Evolutionary conservation across 2,113 vertebrate genomes (phyloP), one percentile per base, ranked within the genome.

Genomic region (Dryoscopus gambensis): DNA sequence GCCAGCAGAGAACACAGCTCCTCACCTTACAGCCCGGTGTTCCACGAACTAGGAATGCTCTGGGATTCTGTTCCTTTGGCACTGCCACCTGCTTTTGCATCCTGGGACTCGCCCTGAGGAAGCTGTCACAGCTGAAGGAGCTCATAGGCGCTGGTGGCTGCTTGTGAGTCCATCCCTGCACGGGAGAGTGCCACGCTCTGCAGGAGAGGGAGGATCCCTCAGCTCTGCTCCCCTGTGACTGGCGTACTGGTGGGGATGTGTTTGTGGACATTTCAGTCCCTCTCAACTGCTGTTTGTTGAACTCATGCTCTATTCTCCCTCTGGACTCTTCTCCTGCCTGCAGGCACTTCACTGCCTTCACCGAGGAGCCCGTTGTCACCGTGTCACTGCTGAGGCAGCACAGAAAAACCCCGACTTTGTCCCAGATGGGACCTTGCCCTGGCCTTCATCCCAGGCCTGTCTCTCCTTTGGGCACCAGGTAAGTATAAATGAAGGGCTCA

Each of bases 1-100:
- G 59, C 21, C 0, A 0, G 18, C 12, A 14, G 30, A 57, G 49
- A 39, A 57, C 11, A 5, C 27, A 42, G 49, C 35, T 86, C 70
- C n/a, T 57, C 24, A 31, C 46, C 39, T 69, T 8, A 6, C 27
- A 37, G 70, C 30, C 39, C 46, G 10, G 33, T n/a, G 50, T 35
- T n/a, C 49, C 42, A 27, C 16, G 14, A 15, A 10, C 5, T 0
- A 0, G 21, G 65, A 24, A 37, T 67, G 52, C n/a, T 46, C 60
- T 69, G 30, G 60, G 23, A 7, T 56, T 33, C 59, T 49, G 17
- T 15, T 63, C 70, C 65, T 53, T 57, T 42, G n/a, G 64, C 49
- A 18, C 76, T 46, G 60, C 53, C 47, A 7, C 19, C 59, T 63
- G 22, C 76, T 39, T 63, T 46, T 20, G 39, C 10, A 2, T 42